These are phyloP conservation scores for Temnothorax nylanderi DNA, from an alignment of 1,140 invertebrate genomes.

Conservation along the genomic window DNA sequence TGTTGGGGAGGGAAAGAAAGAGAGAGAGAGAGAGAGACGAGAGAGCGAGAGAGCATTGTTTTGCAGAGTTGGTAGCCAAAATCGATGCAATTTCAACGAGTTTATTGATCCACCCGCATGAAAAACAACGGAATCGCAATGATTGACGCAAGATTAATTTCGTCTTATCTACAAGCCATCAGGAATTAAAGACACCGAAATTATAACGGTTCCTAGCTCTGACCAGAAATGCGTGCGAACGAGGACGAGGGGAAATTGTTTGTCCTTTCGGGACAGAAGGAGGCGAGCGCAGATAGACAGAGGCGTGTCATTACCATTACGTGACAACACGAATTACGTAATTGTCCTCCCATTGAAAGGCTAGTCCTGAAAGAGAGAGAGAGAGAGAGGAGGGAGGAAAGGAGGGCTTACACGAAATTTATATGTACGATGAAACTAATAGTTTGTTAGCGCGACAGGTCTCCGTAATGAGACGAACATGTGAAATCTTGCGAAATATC, in stretches of 20 bases:
- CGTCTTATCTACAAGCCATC: background rate
- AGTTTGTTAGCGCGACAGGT: background rate
- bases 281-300: background rate
- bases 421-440: slow-evolving; percentile 29
- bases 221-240: background rate
- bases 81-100: background rate
- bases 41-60: background rate
- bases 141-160: slow-evolving; percentile 6
- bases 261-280: slow-evolving; percentile 23
- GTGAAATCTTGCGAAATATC: slow-evolving; percentile 30
- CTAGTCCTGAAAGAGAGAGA: background rate
- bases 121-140: background rate
- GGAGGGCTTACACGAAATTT: slow-evolving; percentile 3
- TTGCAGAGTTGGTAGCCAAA: background rate
- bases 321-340: slow-evolving; percentile 30
- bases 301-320: slow-evolving; percentile 25
- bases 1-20: too few relatives aligned
- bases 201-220: background rate
- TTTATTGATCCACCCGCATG: background rate
- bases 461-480: background rate
- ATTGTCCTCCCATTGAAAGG: slow-evolving; percentile 35
- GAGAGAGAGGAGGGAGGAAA: background rate
- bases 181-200: background rate
- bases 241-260: background rate
- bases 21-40: background rate